phyloP scores from a whole-genome alignment of 2,888 invertebrate genomes.

The Corythucha ciliata region DNA sequence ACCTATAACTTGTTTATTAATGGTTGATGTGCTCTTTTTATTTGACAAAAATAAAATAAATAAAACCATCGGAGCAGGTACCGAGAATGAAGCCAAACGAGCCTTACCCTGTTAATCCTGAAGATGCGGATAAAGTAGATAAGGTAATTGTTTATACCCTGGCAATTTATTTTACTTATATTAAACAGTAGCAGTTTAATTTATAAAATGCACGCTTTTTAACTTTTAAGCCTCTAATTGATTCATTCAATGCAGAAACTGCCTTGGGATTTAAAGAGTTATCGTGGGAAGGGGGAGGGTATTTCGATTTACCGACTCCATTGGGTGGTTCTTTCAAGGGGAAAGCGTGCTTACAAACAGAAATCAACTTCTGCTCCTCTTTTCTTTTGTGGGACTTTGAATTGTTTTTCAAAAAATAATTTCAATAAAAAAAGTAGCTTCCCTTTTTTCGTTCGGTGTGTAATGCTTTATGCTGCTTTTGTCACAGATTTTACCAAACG shows the following conservation, averaged over 20 bases:
- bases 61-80: constrained; percentile 26
- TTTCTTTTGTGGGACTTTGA: constrained; percentile 8
- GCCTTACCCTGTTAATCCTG: constrained; percentile 43
- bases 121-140: constrained; percentile 54
- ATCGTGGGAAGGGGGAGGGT: too few relatives aligned
- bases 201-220: too few relatives aligned
- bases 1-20: background rate
- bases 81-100: constrained; percentile 36
- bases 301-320: too few relatives aligned
- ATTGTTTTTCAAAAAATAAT: too few relatives aligned
- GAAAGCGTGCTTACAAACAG: too few relatives aligned
- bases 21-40: background rate
- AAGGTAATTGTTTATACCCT: constrained; percentile 46
- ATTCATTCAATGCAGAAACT: too few relatives aligned
- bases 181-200: too few relatives aligned
- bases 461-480: constrained; percentile 35
- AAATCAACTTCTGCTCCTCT: background rate
- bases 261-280: too few relatives aligned
- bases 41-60: background rate
- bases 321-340: too few relatives aligned
- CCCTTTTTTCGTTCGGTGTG: too few relatives aligned
- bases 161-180: too few relatives aligned
- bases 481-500: constrained; percentile 73
- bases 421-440: too few relatives aligned
- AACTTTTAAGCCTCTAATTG: background rate